Evolutionary conservation across 2,113 vertebrate genomes (phyloP).

Genomic region (Alligator sinensis): DNA sequence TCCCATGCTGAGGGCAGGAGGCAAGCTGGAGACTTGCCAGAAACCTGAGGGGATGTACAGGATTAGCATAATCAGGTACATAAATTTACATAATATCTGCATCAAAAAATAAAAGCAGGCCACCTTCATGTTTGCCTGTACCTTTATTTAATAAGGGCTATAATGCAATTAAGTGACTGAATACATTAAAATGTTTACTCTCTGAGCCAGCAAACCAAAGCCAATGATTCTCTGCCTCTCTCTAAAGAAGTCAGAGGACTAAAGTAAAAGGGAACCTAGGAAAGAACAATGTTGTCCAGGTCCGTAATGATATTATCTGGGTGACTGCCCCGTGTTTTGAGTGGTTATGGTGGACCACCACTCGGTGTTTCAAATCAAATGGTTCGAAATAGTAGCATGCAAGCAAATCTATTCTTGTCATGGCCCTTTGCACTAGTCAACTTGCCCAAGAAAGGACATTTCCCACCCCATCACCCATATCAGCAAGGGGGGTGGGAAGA

Average conservation of each 20-base stretch:
- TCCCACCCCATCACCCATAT: no score
- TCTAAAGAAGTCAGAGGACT: neutral
- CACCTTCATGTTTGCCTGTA: constrained; percentile 30
- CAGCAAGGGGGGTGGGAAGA: no score
- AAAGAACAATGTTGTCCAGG: neutral
- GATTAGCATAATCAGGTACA: constrained; percentile 67
- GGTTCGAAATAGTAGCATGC: no score
- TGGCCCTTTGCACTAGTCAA: no score
- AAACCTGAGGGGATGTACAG: constrained; percentile 59
- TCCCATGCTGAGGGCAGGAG: constrained; percentile 3
- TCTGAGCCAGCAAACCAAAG: constrained; percentile 45
- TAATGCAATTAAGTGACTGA: constrained; percentile 64
- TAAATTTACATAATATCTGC: constrained; percentile 75
- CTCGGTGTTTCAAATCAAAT: neutral
- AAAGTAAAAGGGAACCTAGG: neutral
- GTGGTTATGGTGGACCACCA: neutral
- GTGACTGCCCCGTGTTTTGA: neutral
- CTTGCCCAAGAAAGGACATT: no score
- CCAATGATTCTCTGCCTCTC: neutral
- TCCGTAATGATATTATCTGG: rapidly evolving
- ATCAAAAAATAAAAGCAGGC: constrained; percentile 50
- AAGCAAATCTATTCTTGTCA: no score
- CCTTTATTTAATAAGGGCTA: constrained; percentile 67
- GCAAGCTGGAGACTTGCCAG: constrained; percentile 62
- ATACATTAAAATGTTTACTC: constrained; percentile 22